Conservation (phyloP, 2,797 vertebrate genomes). For the Pogoniulus pusillus region DNA sequence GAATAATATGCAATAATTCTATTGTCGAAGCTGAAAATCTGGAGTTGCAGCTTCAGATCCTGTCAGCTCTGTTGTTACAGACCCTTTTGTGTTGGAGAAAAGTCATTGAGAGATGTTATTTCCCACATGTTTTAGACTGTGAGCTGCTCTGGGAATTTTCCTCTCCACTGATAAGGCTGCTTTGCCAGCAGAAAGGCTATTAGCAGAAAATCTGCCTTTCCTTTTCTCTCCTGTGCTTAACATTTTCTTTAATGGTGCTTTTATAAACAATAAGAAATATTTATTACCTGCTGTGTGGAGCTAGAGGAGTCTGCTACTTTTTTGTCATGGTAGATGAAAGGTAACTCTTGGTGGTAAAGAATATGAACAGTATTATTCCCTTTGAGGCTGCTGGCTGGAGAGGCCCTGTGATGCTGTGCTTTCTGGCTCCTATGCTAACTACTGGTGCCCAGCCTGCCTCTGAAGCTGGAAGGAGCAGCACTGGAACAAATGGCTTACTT, state of each 20-base stretch:
- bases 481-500: neutral
- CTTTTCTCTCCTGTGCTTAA: neutral
- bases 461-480: neutral
- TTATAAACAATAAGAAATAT: neutral
- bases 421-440: neutral
- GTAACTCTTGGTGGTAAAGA: neutral
- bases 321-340: neutral
- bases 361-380: neutral
- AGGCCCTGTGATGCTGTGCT: neutral
- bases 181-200: neutral
- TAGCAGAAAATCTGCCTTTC: neutral
- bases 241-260: conserved; percentile 3
- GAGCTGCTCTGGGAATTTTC: conserved; percentile 1
- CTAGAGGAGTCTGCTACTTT: neutral
- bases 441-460: neutral
- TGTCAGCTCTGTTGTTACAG: conserved; percentile 12
- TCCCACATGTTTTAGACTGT: conserved; percentile 10
- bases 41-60: conserved; percentile 18
- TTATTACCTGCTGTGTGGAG: neutral
- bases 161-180: neutral
- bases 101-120: conserved; percentile 31
- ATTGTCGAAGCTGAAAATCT: conserved; percentile 49
- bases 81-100: conserved; percentile 9
- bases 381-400: neutral
- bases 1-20: conserved; percentile 45